Conservation (phyloP, 2,888 invertebrate species). For the Sicus ferrugineus region DNA sequence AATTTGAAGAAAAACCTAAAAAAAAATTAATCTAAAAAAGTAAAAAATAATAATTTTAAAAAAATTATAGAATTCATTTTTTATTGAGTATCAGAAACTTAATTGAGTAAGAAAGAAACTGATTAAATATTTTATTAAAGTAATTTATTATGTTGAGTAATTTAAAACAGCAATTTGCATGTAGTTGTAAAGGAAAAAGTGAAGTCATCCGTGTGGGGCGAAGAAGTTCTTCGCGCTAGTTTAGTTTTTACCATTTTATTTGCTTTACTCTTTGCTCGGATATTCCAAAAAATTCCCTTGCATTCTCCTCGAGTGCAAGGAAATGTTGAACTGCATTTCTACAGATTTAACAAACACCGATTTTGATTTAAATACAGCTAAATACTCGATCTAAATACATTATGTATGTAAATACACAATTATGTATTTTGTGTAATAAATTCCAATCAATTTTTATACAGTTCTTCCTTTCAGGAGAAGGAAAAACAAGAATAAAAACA, state of each 20-base stretch:
- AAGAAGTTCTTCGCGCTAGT: background rate
- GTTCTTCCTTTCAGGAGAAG: slow-evolving; percentile 5
- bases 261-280: background rate
- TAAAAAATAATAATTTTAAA: background rate
- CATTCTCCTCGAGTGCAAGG: too few species aligned
- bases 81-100: slow-evolving; percentile 4
- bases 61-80: slow-evolving; percentile 17
- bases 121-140: slow-evolving; percentile 28
- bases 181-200: slow-evolving; percentile 11
- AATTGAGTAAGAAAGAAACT: slow-evolving; percentile 13
- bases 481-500: background rate
- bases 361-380: background rate
- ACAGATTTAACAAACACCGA: background rate
- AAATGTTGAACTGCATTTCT: background rate
- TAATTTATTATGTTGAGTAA: slow-evolving; percentile 14
- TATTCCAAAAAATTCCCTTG: background rate
- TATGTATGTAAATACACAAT: background rate
- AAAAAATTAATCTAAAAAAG: background rate
- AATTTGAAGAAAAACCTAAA: background rate
- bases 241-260: background rate
- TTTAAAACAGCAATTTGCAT: background rate
- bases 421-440: background rate
- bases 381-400: background rate
- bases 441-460: background rate
- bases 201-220: background rate